Evolutionary conservation across 35 echinoderm and acorn worm species (phyloP).

Genomic region (Diadema setosum): DNA sequence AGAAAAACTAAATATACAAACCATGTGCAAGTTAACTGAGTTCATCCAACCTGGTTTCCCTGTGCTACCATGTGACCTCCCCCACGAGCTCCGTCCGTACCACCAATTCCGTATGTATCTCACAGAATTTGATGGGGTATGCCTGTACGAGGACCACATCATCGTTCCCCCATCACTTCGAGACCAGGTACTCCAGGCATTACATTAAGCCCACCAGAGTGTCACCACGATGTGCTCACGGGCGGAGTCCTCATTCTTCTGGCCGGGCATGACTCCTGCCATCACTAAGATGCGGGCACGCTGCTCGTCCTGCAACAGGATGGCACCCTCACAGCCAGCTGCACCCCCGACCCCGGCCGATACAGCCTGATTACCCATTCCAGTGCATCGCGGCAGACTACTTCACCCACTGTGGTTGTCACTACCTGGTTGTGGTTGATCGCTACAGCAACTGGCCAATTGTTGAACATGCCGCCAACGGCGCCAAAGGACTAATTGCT

Average conservation of each 20-base stretch:
- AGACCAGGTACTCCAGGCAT: too few species aligned
- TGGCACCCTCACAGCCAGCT: too few species aligned
- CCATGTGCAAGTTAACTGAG: neutral
- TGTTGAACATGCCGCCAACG: neutral
- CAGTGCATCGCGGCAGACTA: neutral
- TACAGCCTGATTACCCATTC: too few species aligned
- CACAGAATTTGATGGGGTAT: too few species aligned
- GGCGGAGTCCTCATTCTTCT: constrained; percentile 43
- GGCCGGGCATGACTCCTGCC: too few species aligned
- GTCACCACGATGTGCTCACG: constrained; percentile 12
- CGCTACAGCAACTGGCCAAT: constrained; percentile 48
- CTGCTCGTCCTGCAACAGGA: too few species aligned
- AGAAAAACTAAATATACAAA: too few species aligned
- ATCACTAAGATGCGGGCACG: too few species aligned
- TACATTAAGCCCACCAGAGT: constrained; percentile 53
- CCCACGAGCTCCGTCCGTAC: constrained; percentile 13
- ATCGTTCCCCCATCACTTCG: too few species aligned
- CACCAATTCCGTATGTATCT: constrained; percentile 2
- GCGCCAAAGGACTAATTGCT: neutral
- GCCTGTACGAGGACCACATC: constrained; percentile 33
- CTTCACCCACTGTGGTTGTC: neutral
- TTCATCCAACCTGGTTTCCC: constrained; percentile 8
- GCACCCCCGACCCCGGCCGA: too few species aligned
- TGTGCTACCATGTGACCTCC: neutral
- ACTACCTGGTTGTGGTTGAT: constrained; percentile 18